Conservation (phyloP, 2,797 vertebrate genomes). For the Anabas testudineus region DNA sequence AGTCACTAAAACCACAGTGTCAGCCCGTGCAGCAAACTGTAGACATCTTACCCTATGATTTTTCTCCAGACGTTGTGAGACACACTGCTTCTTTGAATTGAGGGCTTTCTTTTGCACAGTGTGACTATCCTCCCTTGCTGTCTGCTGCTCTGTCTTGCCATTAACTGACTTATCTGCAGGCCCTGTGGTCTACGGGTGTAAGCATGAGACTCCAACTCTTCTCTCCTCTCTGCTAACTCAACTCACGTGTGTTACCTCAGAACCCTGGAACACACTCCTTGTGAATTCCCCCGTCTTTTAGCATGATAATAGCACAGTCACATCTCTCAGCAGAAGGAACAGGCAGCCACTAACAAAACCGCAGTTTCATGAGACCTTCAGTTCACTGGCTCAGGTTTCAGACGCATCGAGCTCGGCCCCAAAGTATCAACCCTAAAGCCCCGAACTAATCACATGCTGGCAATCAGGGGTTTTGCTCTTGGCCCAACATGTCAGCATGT, state of each 20-base stretch:
- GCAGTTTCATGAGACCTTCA: conserved; percentile 53
- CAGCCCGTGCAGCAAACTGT: conserved; percentile 41
- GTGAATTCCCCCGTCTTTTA: conserved; percentile 54
- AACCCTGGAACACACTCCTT: conserved; percentile 53
- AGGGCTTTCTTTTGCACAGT: conserved; percentile 27
- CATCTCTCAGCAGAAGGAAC: conserved; percentile 52
- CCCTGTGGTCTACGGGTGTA: conserved; percentile 39
- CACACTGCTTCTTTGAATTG: conserved; percentile 24
- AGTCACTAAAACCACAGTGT: conserved; percentile 37
- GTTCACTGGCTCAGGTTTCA: conserved; percentile 66
- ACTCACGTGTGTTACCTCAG: conserved; percentile 50
- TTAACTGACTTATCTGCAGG: conserved; percentile 49
- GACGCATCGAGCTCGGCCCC: conserved; percentile 51
- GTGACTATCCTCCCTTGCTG: conserved; percentile 42
- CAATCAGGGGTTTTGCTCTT: conserved; percentile 49
- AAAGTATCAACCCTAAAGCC: conserved; percentile 62
- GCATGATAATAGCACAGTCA: conserved; percentile 58
- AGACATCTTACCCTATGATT: conserved; percentile 33
- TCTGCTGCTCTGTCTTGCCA: conserved; percentile 60
- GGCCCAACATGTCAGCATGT: conserved; percentile 50
- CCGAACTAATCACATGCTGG: conserved; percentile 64
- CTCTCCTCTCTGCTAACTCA: conserved; percentile 53
- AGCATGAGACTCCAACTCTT: conserved; percentile 62
- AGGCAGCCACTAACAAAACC: conserved; percentile 61
- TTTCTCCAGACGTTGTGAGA: conserved; percentile 47